Percentiles rank a stretch among this genome's conserved stretches.
Evolutionary conservation across 2,113 vertebrate species (phyloP).

Genomic region (Erinaceus europaeus): DNA sequence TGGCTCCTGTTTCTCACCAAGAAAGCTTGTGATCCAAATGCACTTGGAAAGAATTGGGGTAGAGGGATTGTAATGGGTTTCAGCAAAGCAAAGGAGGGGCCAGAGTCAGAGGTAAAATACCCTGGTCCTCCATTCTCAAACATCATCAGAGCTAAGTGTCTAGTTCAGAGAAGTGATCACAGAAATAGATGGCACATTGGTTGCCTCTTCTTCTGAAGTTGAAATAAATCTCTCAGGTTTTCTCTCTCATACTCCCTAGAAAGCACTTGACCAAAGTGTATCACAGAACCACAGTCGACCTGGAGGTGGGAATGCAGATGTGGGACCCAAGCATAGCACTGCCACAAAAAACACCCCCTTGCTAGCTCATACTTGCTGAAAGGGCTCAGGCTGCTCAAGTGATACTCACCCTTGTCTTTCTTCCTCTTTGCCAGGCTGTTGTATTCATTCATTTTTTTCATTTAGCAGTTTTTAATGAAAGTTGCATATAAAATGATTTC

Average conservation of each 20-base stretch:
- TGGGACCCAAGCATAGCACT: rapidly evolving
- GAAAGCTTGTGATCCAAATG: background rate
- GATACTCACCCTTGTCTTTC: rapidly evolving
- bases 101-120: too few relatives aligned
- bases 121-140: background rate
- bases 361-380: too few relatives aligned
- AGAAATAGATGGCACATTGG: background rate
- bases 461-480: too few relatives aligned
- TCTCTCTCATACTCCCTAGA: background rate
- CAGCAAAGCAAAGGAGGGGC: rapidly evolving
- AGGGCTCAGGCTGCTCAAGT: background rate
- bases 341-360: rapidly evolving
- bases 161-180: background rate
- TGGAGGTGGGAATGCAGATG: rapidly evolving
- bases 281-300: background rate
- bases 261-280: background rate
- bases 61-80: rapidly evolving
- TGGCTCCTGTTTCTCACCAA: background rate
- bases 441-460: too few relatives aligned
- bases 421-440: background rate
- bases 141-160: too few relatives aligned
- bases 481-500: too few relatives aligned
- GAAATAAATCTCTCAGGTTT: background rate
- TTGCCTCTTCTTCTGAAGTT: background rate
- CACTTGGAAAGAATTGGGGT: background rate